These are phyloP conservation scores for Hirundichthys speculiger DNA, from an alignment of 2,113 vertebrate species.

Conservation along the genomic window DNA sequence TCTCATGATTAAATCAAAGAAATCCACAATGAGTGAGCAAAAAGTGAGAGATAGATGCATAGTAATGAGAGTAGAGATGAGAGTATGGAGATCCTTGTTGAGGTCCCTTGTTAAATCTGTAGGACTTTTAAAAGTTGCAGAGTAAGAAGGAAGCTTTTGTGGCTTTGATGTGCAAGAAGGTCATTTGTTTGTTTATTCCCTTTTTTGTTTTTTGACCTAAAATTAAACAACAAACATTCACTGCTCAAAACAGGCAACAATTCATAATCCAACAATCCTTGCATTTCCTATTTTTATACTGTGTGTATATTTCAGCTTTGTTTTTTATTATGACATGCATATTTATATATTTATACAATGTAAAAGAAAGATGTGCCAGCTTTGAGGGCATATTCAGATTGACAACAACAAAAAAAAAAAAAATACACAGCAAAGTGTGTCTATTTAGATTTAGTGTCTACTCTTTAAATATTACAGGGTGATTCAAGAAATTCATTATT, in stretches of 20 bases:
- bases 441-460: no score
- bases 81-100: slow-evolving; percentile 9
- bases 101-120: slow-evolving; percentile 31
- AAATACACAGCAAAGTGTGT: no score
- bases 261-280: not conserved
- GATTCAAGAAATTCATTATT: no score
- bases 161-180: not conserved
- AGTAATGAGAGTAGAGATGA: slow-evolving; percentile 8
- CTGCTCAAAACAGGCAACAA: not conserved
- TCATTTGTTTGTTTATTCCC: slow-evolving; percentile 8
- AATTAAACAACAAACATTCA: slow-evolving; percentile 18
- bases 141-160: not conserved
- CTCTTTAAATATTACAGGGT: no score
- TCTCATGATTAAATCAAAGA: slow-evolving; percentile 4
- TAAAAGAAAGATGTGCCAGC: no score
- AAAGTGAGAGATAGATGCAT: not conserved
- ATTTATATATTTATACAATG: no score
- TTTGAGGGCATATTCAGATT: no score
- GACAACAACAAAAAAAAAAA: no score
- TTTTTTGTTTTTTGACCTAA: slow-evolving; percentile 11
- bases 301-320: slow-evolving; percentile 2
- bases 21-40: not conserved
- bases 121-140: not conserved
- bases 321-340: no score
- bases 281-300: not conserved